Base-by-base conservation (phyloP, 2,113 vertebrate species). In the Noturus placidus region DNA sequence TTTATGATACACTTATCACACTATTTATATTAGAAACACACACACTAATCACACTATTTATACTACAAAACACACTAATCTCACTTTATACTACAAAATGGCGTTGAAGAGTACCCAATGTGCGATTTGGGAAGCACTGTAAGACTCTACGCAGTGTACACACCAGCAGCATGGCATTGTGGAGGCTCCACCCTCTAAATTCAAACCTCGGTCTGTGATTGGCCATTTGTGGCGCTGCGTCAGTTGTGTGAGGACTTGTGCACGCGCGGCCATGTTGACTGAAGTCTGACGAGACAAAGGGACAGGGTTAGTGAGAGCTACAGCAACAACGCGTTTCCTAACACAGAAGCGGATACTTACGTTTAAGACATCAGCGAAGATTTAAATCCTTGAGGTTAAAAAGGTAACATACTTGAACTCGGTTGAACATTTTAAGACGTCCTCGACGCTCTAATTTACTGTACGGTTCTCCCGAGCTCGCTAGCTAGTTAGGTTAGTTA, bases 141-240 rank as follows among this genome's bases (percentile, higher is more conserved):
- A 50, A 50, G 46, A 50, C 8, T 10, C 46, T 50, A 50, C 46
- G 46, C 46, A 10, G 46, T 4, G n/a, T 22, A 42, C 56, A 82
- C 79, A 82, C 79, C 79, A 61, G 79, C 79, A 61, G 56, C 33
- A 61, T 27, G 35, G 56, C 22, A 27, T 7, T 54, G 77, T 22
- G 3, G 30, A 8, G 52, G 63, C 50, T 25, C 54, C 77, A 17
- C 85, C 76, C 69, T 35, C 67, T 46, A 46, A 69, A 61, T 93
- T 92, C 89, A 87, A 93, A 93, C 91, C 63, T 61, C 4, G 61
- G 0, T 30, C 17, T 57, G 50, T 92, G 91, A 94, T 94, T 94
- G 94, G 94, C 87, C 89, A 8, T 30, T 74, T 69, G 50, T 38
- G 30, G 2, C 8, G 15, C n/a, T 33, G 67, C 85, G 85, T 90